Conservation (phyloP, 2,888 invertebrate species). For the Tetranychus truncatus region DNA sequence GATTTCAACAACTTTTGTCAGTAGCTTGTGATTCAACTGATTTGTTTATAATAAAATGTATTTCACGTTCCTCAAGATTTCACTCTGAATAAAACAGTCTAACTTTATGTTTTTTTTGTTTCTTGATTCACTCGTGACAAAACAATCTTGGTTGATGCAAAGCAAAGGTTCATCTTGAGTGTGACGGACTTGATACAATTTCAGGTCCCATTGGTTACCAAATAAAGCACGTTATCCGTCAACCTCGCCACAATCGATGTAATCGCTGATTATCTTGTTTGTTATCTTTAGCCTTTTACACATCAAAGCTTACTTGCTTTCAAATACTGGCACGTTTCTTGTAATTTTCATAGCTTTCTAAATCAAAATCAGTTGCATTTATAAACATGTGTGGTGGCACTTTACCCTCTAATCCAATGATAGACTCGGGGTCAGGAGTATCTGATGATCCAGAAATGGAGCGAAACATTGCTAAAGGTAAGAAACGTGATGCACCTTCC, state of each 20-base stretch:
- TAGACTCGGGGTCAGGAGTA: not conserved
- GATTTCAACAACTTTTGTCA: too few species aligned
- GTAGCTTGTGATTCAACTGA: too few species aligned
- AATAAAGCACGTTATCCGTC: not conserved
- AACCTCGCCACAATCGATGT: not conserved
- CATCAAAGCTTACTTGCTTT: not conserved
- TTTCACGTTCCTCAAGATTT: too few species aligned
- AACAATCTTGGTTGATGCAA: too few species aligned
- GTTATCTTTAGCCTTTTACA: too few species aligned
- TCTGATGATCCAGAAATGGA: constrained; percentile 2
- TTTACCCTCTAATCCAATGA: not conserved
- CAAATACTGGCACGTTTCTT: not conserved
- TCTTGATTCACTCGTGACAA: too few species aligned
- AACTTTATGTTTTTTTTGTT: too few species aligned
- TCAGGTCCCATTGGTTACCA: not conserved
- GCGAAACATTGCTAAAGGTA: constrained; percentile 4
- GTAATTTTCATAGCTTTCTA: constrained; percentile 2
- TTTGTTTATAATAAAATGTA: too few species aligned
- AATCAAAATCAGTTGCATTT: not conserved
- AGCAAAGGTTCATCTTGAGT: too few species aligned
- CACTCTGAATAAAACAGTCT: too few species aligned
- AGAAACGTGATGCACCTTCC: constrained; percentile 1
- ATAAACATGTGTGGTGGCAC: not conserved
- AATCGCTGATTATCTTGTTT: too few species aligned
- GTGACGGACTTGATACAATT: not conserved